A percentile compares a stretch with the other conserved stretches of the same genome.
Conservation (phyloP, 1,140 invertebrate species). For the Hormaphis cornu region DNA sequence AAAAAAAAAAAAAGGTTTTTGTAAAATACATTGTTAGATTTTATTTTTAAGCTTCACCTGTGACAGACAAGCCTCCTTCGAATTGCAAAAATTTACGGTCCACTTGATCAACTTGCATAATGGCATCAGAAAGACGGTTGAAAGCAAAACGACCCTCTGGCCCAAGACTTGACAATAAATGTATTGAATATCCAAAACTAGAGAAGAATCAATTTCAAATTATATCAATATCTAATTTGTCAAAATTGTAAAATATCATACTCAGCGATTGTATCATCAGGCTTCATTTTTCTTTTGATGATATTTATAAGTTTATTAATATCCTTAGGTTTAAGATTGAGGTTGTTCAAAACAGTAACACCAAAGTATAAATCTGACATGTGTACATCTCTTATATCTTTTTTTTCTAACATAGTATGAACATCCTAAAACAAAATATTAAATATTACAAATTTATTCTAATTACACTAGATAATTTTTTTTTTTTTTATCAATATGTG, state of each 20-base stretch:
- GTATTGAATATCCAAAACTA: slow-evolving; percentile 75
- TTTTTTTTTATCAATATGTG: too few species aligned
- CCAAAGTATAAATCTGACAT: slow-evolving; percentile 33
- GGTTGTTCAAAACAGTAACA: neutral
- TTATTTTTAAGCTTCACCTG: slow-evolving; percentile 36
- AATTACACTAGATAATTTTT: neutral
- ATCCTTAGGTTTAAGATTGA: slow-evolving; percentile 21
- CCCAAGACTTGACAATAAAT: slow-evolving; percentile 60
- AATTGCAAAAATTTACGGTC: slow-evolving; percentile 81
- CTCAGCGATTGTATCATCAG: slow-evolving; percentile 1
- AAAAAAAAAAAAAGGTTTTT: neutral
- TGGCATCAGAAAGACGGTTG: slow-evolving; percentile 76
- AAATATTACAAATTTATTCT: neutral
- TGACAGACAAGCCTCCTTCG: slow-evolving; percentile 67
- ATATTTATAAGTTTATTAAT: slow-evolving; percentile 11
- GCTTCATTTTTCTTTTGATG: slow-evolving; percentile 10
- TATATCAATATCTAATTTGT: neutral
- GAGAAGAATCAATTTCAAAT: slow-evolving; percentile 37
- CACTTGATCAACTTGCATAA: slow-evolving; percentile 91
- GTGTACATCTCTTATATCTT: slow-evolving; percentile 36
- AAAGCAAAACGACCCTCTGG: slow-evolving; percentile 60
- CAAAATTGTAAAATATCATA: neutral
- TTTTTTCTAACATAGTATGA: slow-evolving; percentile 37
- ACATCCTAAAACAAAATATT: neutral
- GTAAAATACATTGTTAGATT: neutral